A percentile compares a stretch with the other conserved stretches of the same genome.
phyloP scores from a whole-genome alignment of 2,797 vertebrate genomes.

The Chiroxiphia lanceolata region DNA sequence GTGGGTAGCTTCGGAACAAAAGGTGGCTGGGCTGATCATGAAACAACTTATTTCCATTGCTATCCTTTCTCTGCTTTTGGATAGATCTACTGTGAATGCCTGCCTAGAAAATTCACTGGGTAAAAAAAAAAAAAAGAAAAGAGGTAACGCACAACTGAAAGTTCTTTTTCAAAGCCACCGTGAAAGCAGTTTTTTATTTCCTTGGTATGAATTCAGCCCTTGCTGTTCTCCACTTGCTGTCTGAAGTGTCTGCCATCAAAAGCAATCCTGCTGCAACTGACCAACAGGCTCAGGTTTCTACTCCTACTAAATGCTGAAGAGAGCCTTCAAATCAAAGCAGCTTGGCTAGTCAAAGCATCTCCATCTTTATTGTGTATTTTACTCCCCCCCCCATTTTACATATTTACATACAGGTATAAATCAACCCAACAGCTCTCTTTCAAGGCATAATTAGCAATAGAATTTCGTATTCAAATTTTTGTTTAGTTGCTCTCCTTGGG shows the following conservation, averaged over 20 bases:
- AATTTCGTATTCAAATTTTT: neutral
- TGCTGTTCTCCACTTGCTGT: neutral
- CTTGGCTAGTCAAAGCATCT: neutral
- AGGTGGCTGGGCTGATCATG: neutral
- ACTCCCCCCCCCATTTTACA: neutral
- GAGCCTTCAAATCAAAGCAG: neutral
- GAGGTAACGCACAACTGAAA: neutral
- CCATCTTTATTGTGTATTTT: neutral
- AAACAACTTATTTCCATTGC: neutral
- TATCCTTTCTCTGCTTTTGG: neutral
- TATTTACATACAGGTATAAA: neutral
- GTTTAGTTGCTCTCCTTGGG: neutral
- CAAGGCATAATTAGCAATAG: neutral
- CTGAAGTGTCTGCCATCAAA: neutral
- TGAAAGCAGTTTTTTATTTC: neutral
- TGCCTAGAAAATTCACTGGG: neutral
- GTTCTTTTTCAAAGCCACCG: neutral
- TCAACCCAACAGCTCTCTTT: neutral
- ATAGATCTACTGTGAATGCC: neutral
- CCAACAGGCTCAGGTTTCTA: neutral
- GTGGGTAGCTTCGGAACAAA: neutral
- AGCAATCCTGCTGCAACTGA: neutral
- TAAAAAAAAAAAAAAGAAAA: neutral
- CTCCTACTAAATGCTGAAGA: neutral
- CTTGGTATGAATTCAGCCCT: neutral